Evolutionary conservation across 1,140 invertebrate species (phyloP), one percentile per base, ranked within the genome.

Genomic region (Linepithema humile): DNA sequence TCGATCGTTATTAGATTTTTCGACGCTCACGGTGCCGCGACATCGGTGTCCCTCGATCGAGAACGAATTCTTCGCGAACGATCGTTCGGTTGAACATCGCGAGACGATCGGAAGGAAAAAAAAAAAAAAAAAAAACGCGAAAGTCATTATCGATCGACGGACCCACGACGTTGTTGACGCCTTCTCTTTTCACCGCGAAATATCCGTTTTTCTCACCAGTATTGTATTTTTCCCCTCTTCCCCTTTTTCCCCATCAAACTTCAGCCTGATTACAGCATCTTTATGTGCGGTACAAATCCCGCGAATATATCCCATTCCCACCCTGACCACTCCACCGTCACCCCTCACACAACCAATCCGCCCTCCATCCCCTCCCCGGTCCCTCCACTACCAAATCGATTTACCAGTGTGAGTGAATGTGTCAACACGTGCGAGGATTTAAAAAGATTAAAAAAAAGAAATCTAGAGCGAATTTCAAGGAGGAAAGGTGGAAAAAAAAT

Each of bases 351-450:
- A 43, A 26, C 59, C 69, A 69, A 43, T 48, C 60, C 59, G 55
- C 48, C 85, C 72, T 20, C 80, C 70, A 9, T 45, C 86, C 84
- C 84, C 72, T 32, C 59, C 65, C 59, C 12, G 35, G 65, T 78
- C 88, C 88, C 77, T 83, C 74, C 82, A 88, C 85, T 85, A 89
- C 74, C 70, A 85, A 89, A 86, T 91, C 90, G 90, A 92, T 91
- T 83, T 92, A 93, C 91, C 88, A 93, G 92, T 93, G 90, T 93
- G 93, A 94, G 92, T 94, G 93, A 93, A 94, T 93, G 93, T 91
- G 88, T 85, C 86, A 88, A 88, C 86, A 85, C 77, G 87, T 92
- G 89, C 85, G 88, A 91, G 80, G 83, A 86, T 86, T 83, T 80
- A 29, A 88, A 88, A 86, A 83, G 75, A 60, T 9, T 15, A 83